Evolutionary conservation across 2,888 invertebrate genomes (phyloP).

Genomic region (Scaptomyza parva): DNA sequence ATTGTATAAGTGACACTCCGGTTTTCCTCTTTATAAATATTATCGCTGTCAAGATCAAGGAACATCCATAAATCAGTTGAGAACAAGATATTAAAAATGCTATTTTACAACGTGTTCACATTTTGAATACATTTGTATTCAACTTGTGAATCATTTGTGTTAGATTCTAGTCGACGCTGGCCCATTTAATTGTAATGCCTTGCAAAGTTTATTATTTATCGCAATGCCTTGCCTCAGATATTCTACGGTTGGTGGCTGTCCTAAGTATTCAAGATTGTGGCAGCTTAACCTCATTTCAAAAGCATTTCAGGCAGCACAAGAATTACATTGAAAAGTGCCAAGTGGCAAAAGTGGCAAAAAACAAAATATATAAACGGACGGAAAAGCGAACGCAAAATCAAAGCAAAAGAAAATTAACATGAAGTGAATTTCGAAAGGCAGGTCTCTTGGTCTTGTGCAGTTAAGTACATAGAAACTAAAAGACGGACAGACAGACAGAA

Average conservation of each 20-base stretch:
- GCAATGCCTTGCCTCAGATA: conserved; percentile 22
- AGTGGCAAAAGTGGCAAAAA: conserved; percentile 41
- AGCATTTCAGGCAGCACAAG: conserved; percentile 51
- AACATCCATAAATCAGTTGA: neutral
- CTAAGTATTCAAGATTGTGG: conserved; percentile 49
- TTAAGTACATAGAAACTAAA: conserved; percentile 51
- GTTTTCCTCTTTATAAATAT: neutral
- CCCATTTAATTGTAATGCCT: conserved; percentile 19
- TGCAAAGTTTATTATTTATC: conserved; percentile 10
- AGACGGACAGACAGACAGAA: conserved; percentile 17
- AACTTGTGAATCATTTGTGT: conserved; percentile 6
- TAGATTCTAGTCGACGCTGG: conserved; percentile 4
- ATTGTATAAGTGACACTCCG: neutral
- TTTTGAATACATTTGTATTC: too few species aligned
- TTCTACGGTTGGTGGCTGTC: conserved; percentile 29
- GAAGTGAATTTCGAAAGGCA: conserved; percentile 73
- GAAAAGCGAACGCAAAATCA: conserved; percentile 57
- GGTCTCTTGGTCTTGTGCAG: conserved; percentile 42
- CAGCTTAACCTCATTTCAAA: conserved; percentile 69
- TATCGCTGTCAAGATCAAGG: neutral
- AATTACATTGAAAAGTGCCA: conserved; percentile 66
- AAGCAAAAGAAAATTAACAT: conserved; percentile 75
- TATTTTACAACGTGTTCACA: too few species aligned
- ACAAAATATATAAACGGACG: neutral
- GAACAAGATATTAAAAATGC: neutral